Conservation (phyloP, 2,113 vertebrate genomes). For the Alethe castanea region DNA sequence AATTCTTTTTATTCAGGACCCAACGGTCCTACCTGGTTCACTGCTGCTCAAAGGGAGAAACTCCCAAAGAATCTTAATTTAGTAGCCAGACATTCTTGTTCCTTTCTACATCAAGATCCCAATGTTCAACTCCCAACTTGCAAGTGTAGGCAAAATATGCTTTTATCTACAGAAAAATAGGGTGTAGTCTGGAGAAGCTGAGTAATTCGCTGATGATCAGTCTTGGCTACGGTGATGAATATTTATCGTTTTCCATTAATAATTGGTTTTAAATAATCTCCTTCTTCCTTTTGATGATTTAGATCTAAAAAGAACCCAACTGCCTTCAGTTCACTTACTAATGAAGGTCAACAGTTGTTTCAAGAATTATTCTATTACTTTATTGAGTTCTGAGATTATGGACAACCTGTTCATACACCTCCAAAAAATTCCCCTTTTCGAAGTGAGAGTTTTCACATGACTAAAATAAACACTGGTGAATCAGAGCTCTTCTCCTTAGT, state of each 20-base stretch:
- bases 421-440: neutral
- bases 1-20: neutral
- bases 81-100: neutral
- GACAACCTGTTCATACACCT: neutral
- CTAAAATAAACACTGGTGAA: neutral
- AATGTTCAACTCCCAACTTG: slow-evolving; percentile 20
- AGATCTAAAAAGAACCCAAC: neutral
- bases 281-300: slow-evolving; percentile 28
- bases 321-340: neutral
- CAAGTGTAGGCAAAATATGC: slow-evolving; percentile 41
- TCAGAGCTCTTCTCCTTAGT: neutral
- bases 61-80: neutral
- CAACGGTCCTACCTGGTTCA: neutral
- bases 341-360: neutral
- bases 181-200: slow-evolving; percentile 43
- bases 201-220: slow-evolving; percentile 49
- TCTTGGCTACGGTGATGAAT: slow-evolving; percentile 27
- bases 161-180: slow-evolving; percentile 54
- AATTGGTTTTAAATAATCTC: neutral
- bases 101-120: neutral
- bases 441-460: neutral
- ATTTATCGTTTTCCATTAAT: neutral
- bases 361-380: neutral
- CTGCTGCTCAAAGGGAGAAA: neutral
- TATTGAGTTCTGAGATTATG: neutral